Evolutionary conservation across 2,888 invertebrate genomes (phyloP), one percentile per base, ranked within the genome.

Genomic region (Panopea generosa): DNA sequence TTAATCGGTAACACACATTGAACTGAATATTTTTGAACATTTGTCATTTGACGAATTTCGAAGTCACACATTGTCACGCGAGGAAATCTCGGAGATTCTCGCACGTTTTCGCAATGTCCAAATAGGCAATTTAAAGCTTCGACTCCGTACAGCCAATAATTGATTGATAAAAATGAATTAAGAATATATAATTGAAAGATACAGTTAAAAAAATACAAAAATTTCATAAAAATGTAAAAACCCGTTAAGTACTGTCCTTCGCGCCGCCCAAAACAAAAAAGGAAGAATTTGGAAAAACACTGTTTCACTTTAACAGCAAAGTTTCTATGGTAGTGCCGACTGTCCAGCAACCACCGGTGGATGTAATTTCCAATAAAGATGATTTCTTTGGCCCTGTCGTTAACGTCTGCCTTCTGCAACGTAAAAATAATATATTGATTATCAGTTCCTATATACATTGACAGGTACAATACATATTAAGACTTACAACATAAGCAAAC

Each of bases 41-140:
- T 86, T 16, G 65, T 24, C 29, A 86, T 29, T 29, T 84, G 84
- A 0, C 86, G 81, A 3, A 86, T 73, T 26, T 79, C 61, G 60
- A 86, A 84, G 74, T 86, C 86, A 57, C 86, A 86, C 20, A 84
- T 40, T n/a, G 86, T 86, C 24, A 86, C 84, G 0, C 86, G 69
- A 0, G 86, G 86, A 67, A 86, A 86, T n/a, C 80, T 59, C n/a
- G 76, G 76, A 0, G 82, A 80, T 40, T 74, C 82, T 14, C 50
- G 53, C 53, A 63, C 66, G 52, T 60, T 73, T 9, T 77, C 66
- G 9, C 77, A 75, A 1, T 72, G 53, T 0, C 56, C 56, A 16
- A 63, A 47, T n/a, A 84, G 47, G 33, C 71, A 61, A 20, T 55
- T 52, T 11, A 86, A 26, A 9, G 78, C 71, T 29, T 86, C 84